These are phyloP conservation scores for Phoenoteleia sp. DNA, from an alignment of 2,888 invertebrate species.

Conservation along the genomic window DNA sequence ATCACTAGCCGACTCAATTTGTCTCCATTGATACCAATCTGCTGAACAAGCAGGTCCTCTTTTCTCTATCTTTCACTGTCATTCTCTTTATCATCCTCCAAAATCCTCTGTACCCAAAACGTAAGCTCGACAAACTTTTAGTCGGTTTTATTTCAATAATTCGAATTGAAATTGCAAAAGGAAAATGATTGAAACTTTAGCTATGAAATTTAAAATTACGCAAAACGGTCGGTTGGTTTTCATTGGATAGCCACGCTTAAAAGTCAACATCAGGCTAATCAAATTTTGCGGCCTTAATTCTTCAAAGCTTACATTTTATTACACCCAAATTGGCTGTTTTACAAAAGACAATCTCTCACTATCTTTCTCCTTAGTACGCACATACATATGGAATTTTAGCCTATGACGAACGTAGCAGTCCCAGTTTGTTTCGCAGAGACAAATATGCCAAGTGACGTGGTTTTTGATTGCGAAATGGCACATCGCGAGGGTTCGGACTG, in stretches of 20 bases:
- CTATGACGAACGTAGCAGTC: constrained; percentile 30
- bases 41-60: constrained; percentile 83
- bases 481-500: constrained; percentile 55
- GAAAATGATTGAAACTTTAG: not conserved
- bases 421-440: constrained; percentile 58
- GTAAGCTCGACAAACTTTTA: constrained; percentile 45
- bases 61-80: constrained; percentile 72
- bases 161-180: not conserved
- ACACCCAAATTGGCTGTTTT: not conserved
- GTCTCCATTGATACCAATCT: constrained; percentile 86
- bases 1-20: constrained; percentile 86
- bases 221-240: not conserved
- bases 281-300: constrained; percentile 10
- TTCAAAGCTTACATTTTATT: constrained; percentile 43
- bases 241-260: not conserved
- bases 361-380: not conserved
- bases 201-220: not conserved
- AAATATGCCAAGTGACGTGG: constrained; percentile 62
- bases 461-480: constrained; percentile 64
- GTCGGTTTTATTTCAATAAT: constrained; percentile 61
- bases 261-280: not conserved
- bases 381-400: constrained; percentile 56
- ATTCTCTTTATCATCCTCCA: constrained; percentile 59
- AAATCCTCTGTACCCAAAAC: constrained; percentile 42
- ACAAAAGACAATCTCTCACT: not conserved